Base-by-base conservation (phyloP, 2,888 invertebrate genomes). In the Lochmaea crataegi region DNA sequence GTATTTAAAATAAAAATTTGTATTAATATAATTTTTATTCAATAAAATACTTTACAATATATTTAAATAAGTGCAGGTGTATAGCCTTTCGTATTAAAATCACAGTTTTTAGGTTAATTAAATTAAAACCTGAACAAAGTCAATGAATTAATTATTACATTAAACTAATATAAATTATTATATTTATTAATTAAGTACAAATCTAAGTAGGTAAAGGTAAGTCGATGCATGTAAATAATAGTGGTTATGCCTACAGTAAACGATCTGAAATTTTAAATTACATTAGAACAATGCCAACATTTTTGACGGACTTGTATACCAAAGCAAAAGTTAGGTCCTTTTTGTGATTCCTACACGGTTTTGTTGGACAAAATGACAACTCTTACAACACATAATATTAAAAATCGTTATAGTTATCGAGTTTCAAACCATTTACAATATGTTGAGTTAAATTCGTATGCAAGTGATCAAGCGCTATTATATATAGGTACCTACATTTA, bases 61-160 rank as follows among this genome's bases (percentile, higher is more conserved):
- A 70, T 70, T 53, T 70, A 70, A 70, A 70, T 70, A 70, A 70
- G 70, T 70, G 70, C 70, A 67, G 69, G 72, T 75, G 69, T 75
- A 75, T 72, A 69, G 72, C 72, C 75, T 72, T 71, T 75, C 64
- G 32, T 72, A 66, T 71, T 74, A 75, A 72, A 72, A 75, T 75
- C 75, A 75, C 75, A 75, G 75, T 75, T 75, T 70, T 68, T 70
- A 70, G 56, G 64, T 70, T 70, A 68, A 61, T 65, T 68, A 71
- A 68, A 69, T 70, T 72, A 70, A 56, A 68, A 68, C 48, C 48
- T 38, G 60, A 60, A 51, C 12, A 68, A 68, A 70, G 70, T 70
- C 45, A 70, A 70, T 70, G 70, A 70, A 56, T 65, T 53, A 42
- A 38, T 56, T 65, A 26, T 45, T 38, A 42, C 18, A 22, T 63